Evolutionary conservation across 2,888 invertebrate species (phyloP).

Genomic region (Tillus elongatus): DNA sequence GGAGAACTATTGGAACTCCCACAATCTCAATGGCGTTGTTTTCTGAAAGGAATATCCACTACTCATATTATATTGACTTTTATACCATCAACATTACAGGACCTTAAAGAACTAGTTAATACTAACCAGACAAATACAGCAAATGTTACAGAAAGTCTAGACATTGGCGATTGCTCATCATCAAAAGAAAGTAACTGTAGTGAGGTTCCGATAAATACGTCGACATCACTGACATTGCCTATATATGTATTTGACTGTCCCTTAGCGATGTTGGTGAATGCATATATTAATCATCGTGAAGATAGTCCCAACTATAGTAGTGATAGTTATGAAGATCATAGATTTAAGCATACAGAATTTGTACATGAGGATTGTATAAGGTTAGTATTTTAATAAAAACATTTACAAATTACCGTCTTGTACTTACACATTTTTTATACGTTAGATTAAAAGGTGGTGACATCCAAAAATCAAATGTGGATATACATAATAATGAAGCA

Average conservation of each 20-base stretch:
- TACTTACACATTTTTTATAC: conserved; percentile 7
- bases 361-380: conserved; percentile 32
- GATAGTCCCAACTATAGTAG: conserved; percentile 25
- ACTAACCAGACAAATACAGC: conserved; percentile 26
- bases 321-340: conserved; percentile 48
- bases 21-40: conserved; percentile 59
- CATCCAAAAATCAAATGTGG: conserved; percentile 39
- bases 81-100: conserved; percentile 52
- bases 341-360: conserved; percentile 41
- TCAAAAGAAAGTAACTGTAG: conserved; percentile 35
- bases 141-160: conserved; percentile 26
- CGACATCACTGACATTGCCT: conserved; percentile 39
- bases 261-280: conserved; percentile 48
- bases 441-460: conserved; percentile 39
- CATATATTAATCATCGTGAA: conserved; percentile 36
- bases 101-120: conserved; percentile 34
- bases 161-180: conserved; percentile 29
- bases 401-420: neutral
- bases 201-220: conserved; percentile 34
- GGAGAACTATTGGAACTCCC: too few species aligned
- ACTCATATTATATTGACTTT: conserved; percentile 58
- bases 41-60: conserved; percentile 52
- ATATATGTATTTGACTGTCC: conserved; percentile 63
- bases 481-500: conserved; percentile 40
- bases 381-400: conserved; percentile 19